phyloP scores from a whole-genome alignment of 2,888 invertebrate species.

The Danaus chrysippus region DNA sequence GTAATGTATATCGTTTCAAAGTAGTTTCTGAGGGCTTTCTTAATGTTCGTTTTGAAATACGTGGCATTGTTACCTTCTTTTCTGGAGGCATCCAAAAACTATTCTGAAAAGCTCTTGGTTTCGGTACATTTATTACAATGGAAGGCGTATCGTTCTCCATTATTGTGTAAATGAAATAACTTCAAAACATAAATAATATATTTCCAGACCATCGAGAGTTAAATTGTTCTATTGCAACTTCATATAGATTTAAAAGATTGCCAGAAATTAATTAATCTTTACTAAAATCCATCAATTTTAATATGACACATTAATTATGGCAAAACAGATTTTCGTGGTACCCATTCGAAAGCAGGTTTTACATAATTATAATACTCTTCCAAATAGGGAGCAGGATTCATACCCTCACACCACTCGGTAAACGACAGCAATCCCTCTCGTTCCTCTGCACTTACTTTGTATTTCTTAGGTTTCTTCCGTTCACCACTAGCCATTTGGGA shows the following conservation, averaged over 20 bases:
- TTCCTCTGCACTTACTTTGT: constrained; percentile 58
- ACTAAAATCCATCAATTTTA: neutral
- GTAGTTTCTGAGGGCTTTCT: constrained; percentile 8
- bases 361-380: constrained; percentile 56
- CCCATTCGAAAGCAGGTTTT: constrained; percentile 55
- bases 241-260: neutral
- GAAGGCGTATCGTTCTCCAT: constrained; percentile 41
- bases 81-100: neutral
- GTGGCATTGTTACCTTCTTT: neutral
- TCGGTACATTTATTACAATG: constrained; percentile 44
- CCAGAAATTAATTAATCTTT: neutral
- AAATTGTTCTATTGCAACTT: neutral
- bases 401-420: constrained; percentile 70
- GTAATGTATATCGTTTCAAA: constrained; percentile 36
- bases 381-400: constrained; percentile 58
- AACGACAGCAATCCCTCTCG: constrained; percentile 57
- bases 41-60: constrained; percentile 14
- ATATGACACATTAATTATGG: constrained; percentile 25
- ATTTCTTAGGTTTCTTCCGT: constrained; percentile 44
- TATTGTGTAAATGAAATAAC: constrained; percentile 23
- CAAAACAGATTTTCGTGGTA: constrained; percentile 40
- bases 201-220: constrained; percentile 4
- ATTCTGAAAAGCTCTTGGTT: constrained; percentile 33
- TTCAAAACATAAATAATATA: neutral
- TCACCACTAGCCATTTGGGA: constrained; percentile 39